Evolutionary conservation across 2,888 invertebrate genomes (phyloP), one percentile per base, ranked within the genome.

Genomic region (Dusona sp.): DNA sequence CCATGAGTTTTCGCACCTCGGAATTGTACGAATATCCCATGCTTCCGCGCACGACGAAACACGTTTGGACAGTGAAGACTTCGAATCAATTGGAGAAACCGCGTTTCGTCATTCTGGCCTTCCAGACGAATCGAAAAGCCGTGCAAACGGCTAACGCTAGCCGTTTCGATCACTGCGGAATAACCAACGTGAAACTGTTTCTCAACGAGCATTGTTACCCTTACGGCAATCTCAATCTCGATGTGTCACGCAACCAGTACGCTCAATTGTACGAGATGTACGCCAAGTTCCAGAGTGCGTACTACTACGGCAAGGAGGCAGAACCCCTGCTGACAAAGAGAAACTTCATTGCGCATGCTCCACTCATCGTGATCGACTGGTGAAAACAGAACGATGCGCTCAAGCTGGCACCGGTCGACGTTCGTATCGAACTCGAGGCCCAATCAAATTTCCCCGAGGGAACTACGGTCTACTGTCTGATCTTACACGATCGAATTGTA

Each of bases 1-100:
- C 79, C 11, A 83, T 90, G 73, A 84, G 78, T 67, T 93, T 93
- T 86, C 83, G 93, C 84, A 92, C 89, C 42, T 94, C 92, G 92
- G 92, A 93, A 68, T 64, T 93, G 38, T 92, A 92, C 87, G 92
- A 93, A 88, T 93, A 92, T 88, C 93, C 93, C 0, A 19, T 89
- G 73, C 86, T 94, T 79, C 93, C 92, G n/a, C n/a, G n/a, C n/a
- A n/a, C n/a, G n/a, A n/a, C n/a, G n/a, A n/a, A n/a, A n/a, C n/a
- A n/a, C n/a, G n/a, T n/a, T n/a, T n/a, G 91, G 68, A 89, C 90
- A 83, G 91, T 79, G 84, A 90, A 87, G 93, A 93, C 89, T 91
- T 91, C 89, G 78, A 89, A 74, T 33, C 83, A 83, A 38, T 29
- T 79, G 54, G 79, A 85, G 68, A 72, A 82, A 54, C 75, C 72